Percentiles rank a stretch among this genome's conserved stretches.
Conservation (phyloP, 1,140 invertebrate genomes). For the Drosophila melanogaster region Release_6_plus_ISO1_MT NT_033779.5:579501-580000, state of each 20-base stretch:
- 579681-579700: conserved; percentile 52
- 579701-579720: conserved; percentile 51
- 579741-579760: conserved; percentile 27
- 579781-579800: conserved; percentile 80
- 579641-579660: conserved; percentile 4
- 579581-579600: neutral
- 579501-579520: conserved; percentile 6
- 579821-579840: conserved; percentile 77
- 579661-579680: conserved; percentile 43
- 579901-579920: conserved; percentile 45
- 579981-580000: conserved; percentile 10
- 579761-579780: conserved; percentile 79
- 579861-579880: conserved; percentile 20
- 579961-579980: conserved; percentile 18
- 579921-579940: conserved; percentile 53
- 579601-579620: neutral
- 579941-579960: conserved; percentile 21
- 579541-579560: neutral
- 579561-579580: neutral
- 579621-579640: conserved; percentile 24
- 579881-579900: neutral
- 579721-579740: conserved; percentile 4
- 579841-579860: conserved; percentile 70
- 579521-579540: conserved; percentile 1
- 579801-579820: conserved; percentile 74